Evolutionary conservation across 2,797 vertebrate genomes (phyloP).

Genomic region (Cuniculus paca): DNA sequence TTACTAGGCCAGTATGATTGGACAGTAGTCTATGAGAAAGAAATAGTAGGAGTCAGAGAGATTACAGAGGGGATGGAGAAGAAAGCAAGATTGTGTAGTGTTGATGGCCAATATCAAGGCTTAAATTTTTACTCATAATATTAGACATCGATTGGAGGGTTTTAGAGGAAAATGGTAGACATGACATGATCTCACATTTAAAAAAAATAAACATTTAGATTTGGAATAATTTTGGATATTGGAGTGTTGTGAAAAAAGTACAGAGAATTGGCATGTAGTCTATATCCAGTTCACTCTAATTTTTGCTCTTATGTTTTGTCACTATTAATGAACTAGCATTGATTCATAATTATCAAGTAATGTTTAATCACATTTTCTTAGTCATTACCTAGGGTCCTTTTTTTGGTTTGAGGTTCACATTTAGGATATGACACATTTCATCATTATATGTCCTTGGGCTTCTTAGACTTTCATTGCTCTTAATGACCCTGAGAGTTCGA

Average conservation of each 20-base stretch:
- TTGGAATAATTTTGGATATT: slow-evolving; percentile 13
- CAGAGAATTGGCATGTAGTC: background rate
- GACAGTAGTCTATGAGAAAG: background rate
- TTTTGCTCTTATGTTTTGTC: background rate
- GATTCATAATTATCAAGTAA: background rate
- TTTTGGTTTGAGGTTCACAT: background rate
- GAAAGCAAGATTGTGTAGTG: background rate
- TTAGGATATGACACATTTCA: background rate
- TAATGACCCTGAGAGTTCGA: background rate
- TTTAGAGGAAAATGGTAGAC: background rate
- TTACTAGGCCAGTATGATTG: background rate
- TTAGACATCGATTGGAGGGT: background rate
- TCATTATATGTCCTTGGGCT: background rate
- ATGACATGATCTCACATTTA: background rate
- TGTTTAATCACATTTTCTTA: background rate
- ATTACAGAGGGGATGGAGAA: background rate
- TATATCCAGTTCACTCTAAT: too few species aligned
- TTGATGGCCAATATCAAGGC: background rate
- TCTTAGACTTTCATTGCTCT: background rate
- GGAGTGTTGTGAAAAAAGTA: background rate
- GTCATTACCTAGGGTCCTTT: background rate
- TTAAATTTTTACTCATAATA: background rate
- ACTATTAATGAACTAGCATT: background rate
- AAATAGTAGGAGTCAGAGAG: background rate
- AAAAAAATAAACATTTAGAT: background rate